These are phyloP conservation scores for Alviniconcha marisindica DNA, from an alignment of 1,140 invertebrate species.

Conservation along the genomic window DNA sequence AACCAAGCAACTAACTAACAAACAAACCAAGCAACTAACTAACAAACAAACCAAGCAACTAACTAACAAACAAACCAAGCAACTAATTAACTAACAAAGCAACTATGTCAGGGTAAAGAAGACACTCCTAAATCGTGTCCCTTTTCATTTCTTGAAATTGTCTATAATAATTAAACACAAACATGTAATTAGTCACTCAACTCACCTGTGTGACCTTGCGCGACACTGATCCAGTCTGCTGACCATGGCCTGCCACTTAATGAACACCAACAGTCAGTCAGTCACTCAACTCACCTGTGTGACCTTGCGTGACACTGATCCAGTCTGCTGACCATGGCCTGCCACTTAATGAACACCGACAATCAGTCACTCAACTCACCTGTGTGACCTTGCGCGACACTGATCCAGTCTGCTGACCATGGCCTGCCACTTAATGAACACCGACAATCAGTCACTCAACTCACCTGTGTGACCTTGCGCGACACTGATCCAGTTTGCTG, in stretches of 20 bases:
- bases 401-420: constrained; percentile 31
- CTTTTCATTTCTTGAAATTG: no score
- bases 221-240: constrained; percentile 46
- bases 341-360: no score
- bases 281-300: background rate
- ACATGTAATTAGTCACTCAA: no score
- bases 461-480: constrained; percentile 53
- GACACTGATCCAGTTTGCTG: constrained; percentile 52
- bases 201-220: constrained; percentile 38
- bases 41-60: no score
- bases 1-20: no score
- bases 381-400: constrained; percentile 49
- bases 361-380: background rate
- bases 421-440: no score
- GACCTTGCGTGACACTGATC: constrained; percentile 49
- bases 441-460: no score
- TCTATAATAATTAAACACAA: constrained; percentile 26
- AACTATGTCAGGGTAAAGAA: no score
- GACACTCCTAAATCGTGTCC: no score
- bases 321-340: constrained; percentile 27
- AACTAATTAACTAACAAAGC: no score
- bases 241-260: background rate
- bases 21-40: no score
- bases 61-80: no score
- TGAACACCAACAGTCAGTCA: background rate